Conservation (phyloP, 2,797 vertebrate genomes). For the Thaleichthys pacificus region DNA sequence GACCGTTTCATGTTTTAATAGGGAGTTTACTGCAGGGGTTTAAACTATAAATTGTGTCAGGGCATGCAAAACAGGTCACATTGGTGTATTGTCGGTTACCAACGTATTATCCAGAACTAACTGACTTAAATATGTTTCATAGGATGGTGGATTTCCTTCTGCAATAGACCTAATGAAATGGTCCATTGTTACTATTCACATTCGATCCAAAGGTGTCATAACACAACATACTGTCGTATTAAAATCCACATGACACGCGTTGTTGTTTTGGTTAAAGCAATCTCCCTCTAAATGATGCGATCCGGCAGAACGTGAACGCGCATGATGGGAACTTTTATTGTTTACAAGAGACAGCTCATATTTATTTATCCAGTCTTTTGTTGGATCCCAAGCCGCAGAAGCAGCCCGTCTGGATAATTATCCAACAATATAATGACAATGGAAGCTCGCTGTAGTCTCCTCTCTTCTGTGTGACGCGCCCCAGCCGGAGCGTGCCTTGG, state of each 20-base stretch:
- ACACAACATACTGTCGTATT: slow-evolving; percentile 11
- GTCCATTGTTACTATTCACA: neutral
- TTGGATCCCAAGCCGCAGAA: slow-evolving; percentile 37
- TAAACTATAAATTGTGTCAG: neutral
- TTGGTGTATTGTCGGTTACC: neutral
- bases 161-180: neutral
- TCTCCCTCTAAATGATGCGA: neutral
- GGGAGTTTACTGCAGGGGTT: neutral
- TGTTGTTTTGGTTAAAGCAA: slow-evolving; percentile 18
- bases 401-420: slow-evolving; percentile 35
- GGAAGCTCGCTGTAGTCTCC: slow-evolving; percentile 16
- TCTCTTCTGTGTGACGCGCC: neutral
- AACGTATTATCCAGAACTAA: neutral
- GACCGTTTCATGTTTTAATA: neutral
- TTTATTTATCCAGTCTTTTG: slow-evolving; percentile 26
- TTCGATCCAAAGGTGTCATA: slow-evolving; percentile 1
- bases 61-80: neutral
- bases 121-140: slow-evolving; percentile 1
- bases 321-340: slow-evolving; percentile 19
- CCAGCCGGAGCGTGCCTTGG: slow-evolving; percentile 59
- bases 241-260: neutral
- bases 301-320: slow-evolving; percentile 1
- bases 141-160: neutral
- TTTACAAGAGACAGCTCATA: slow-evolving; percentile 34
- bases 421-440: slow-evolving; percentile 39